Conservation (phyloP, 1,140 invertebrate genomes). For the Venturia canescens region DNA sequence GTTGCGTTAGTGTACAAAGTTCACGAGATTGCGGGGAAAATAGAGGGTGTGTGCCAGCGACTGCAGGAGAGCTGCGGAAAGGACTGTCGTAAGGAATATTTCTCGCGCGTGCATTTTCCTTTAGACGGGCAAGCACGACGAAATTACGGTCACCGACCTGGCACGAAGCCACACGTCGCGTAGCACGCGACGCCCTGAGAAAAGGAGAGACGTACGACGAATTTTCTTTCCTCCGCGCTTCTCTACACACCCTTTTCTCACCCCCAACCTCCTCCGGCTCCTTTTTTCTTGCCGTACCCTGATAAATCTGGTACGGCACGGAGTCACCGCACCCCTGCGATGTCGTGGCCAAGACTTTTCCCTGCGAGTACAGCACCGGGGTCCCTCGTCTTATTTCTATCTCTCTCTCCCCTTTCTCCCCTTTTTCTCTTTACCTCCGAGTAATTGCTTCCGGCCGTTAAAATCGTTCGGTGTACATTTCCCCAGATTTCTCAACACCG, state of each 20-base stretch:
- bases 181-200: constrained; percentile 33
- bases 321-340: constrained; percentile 6
- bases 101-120: constrained; percentile 49
- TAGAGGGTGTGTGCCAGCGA: constrained; percentile 33
- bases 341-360: constrained; percentile 43
- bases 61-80: constrained; percentile 43
- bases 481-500: constrained; percentile 45
- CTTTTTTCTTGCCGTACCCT: background rate
- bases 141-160: constrained; percentile 52
- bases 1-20: constrained; percentile 1
- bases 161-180: constrained; percentile 48
- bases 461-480: constrained; percentile 48
- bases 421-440: background rate
- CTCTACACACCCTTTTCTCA: constrained; percentile 38
- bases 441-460: constrained; percentile 39
- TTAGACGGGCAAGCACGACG: constrained; percentile 38
- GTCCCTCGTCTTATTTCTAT: background rate
- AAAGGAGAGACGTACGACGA: constrained; percentile 30
- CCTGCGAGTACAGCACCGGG: constrained; percentile 9
- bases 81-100: constrained; percentile 51
- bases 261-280: background rate
- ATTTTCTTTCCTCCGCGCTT: constrained; percentile 47
- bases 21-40: background rate
- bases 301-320: constrained; percentile 32
- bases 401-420: constrained; percentile 17